Conservation (phyloP, 2,797 vertebrate genomes). For the Labeo calbasu region DNA sequence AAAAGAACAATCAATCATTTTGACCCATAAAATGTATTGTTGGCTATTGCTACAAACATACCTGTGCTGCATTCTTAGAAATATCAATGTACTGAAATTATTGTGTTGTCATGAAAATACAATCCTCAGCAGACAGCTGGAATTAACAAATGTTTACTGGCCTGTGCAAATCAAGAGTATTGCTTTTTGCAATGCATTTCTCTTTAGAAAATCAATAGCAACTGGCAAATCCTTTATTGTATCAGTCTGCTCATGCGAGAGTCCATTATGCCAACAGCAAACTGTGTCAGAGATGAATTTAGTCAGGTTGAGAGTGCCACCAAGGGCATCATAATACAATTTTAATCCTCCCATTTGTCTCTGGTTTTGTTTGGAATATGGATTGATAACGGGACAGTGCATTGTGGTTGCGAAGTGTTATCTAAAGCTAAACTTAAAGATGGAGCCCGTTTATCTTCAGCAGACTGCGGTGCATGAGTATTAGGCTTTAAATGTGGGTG, state of each 20-base stretch:
- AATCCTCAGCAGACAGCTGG: not conserved
- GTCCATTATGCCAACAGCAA: not conserved
- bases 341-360: conserved; percentile 34
- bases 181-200: conserved; percentile 4
- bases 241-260: not conserved
- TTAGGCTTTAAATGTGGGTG: not conserved
- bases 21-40: no score
- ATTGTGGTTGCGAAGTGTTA: conserved; percentile 41
- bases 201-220: conserved; percentile 28
- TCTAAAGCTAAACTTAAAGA: conserved; percentile 33
- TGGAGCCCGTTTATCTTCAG: conserved; percentile 58
- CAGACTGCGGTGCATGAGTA: conserved; percentile 24
- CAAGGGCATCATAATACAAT: conserved; percentile 8
- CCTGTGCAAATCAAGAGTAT: not conserved
- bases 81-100: no score
- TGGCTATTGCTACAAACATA: no score
- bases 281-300: conserved; percentile 34
- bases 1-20: no score
- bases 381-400: conserved; percentile 12
- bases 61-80: no score
- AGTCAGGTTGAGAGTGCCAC: not conserved
- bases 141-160: conserved; percentile 1
- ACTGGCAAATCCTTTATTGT: conserved; percentile 1
- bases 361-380: conserved; percentile 36
- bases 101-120: conserved; percentile 19